Evolutionary conservation across 2,888 invertebrate genomes (phyloP).

Genomic region (Phania funesta): DNA sequence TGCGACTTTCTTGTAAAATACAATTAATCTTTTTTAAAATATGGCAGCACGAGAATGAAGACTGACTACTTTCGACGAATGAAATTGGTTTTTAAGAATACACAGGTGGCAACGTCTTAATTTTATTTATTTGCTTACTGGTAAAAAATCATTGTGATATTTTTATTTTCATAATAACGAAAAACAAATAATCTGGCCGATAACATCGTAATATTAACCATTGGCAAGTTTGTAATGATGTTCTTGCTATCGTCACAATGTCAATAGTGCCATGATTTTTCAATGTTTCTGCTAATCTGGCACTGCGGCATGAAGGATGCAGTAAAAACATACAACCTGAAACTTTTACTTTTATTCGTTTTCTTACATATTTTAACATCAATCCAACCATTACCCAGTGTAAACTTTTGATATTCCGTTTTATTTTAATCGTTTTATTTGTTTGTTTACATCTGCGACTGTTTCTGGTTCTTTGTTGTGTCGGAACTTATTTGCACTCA

Average conservation of each 20-base stretch:
- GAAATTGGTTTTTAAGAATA: too few species aligned
- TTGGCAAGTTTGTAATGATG: too few species aligned
- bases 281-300: constrained; percentile 1
- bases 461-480: constrained; percentile 9
- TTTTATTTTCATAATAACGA: too few species aligned
- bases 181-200: too few species aligned
- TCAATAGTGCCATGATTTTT: constrained; percentile 23
- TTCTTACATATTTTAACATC: neutral
- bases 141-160: too few species aligned
- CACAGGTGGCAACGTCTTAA: too few species aligned
- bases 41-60: too few species aligned
- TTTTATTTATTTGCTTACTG: too few species aligned
- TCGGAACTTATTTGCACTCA: constrained; percentile 25
- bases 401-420: neutral
- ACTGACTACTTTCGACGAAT: too few species aligned
- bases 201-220: too few species aligned
- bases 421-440: neutral
- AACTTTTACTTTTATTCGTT: constrained; percentile 13
- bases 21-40: too few species aligned
- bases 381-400: neutral
- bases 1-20: too few species aligned
- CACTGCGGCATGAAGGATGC: neutral
- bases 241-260: constrained; percentile 29
- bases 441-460: neutral
- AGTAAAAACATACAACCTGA: neutral